Evolutionary conservation across 2,888 invertebrate genomes (phyloP).

Genomic region (Papilio protenor): DNA sequence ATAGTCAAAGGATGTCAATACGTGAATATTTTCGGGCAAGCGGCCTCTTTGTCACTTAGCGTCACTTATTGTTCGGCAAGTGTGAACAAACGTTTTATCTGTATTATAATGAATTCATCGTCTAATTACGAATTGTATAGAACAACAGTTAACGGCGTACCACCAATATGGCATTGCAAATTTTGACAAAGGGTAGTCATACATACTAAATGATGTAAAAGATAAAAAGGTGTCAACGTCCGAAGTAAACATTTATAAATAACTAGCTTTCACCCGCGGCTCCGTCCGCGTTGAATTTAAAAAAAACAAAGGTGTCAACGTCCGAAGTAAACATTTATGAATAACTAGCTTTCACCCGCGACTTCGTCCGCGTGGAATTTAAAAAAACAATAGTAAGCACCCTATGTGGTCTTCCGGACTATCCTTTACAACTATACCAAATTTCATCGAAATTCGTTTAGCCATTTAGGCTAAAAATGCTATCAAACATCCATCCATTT

Average conservation of each 20-base stretch:
- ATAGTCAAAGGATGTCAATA: slow-evolving; percentile 9
- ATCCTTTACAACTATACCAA: no score
- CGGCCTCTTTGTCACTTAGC: slow-evolving; percentile 19
- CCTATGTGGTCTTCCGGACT: no score
- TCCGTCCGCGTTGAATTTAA: no score
- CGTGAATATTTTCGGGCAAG: slow-evolving; percentile 38
- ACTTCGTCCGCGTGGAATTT: no score
- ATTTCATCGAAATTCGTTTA: no score
- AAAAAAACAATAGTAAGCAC: no score
- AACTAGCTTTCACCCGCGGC: no score
- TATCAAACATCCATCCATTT: no score
- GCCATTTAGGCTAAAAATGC: no score
- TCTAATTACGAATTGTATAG: slow-evolving; percentile 29
- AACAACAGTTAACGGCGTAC: slow-evolving; percentile 21
- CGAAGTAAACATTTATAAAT: neutral
- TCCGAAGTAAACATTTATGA: neutral
- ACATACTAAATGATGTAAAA: neutral
- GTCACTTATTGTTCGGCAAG: slow-evolving; percentile 42
- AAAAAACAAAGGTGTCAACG: neutral
- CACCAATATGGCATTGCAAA: slow-evolving; percentile 13
- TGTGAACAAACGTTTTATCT: slow-evolving; percentile 46
- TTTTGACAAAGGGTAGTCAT: slow-evolving; percentile 20
- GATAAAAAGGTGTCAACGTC: neutral
- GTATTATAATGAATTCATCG: slow-evolving; percentile 27
- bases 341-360: no score